Base-by-base conservation (phyloP, 1,140 invertebrate species). In the Scaptomyza montana region DNA sequence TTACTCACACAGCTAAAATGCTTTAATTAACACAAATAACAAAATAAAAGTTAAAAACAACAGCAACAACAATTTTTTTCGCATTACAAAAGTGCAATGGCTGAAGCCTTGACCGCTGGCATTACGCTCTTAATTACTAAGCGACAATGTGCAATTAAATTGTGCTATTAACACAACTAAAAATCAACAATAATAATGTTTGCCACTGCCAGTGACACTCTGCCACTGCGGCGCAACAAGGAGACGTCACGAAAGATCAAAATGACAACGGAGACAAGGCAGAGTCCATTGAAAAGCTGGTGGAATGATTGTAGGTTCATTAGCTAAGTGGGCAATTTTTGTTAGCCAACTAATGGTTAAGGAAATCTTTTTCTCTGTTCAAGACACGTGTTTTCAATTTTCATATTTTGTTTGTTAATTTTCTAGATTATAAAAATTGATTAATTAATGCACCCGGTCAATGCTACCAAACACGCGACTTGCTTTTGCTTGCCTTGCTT, bases 251-350 rank as follows among this genome's bases (percentile, higher is more conserved):
- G 74, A 39, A 77, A 56, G 25, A 49, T 45, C 39, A 90, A 87
- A 56, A 39, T 49, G 45, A 77, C 82, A 68, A 33, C 84, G 68
- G 67, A 78, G 41, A 46, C 57, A 33, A 49, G 64, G 41, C 53
- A 55, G 8, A 59, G 16, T 5, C 49, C 75, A 3, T 6, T 13
- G 7, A 84, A 71, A 56, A 90, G 64, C 61, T 90, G 86, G 86
- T 90, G 86, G 86, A 81, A 69, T 56, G 75, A 90, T 45, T 90
- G 86, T 90, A 90, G 66, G 86, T 87, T 71, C 46, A 77, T 80
- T 76, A 74, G 71, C 75, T 59, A 55, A 21, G 12, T 12, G 16
- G 45, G 39, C n/a, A n/a, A 30, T 30, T 10, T 6, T 28, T 33
- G 13, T 55, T n/a, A 30, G 7, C 33, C 33, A 21, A 25, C 6